phyloP scores from a whole-genome alignment of 2,888 invertebrate genomes.

The Dasypogon diadema region DNA sequence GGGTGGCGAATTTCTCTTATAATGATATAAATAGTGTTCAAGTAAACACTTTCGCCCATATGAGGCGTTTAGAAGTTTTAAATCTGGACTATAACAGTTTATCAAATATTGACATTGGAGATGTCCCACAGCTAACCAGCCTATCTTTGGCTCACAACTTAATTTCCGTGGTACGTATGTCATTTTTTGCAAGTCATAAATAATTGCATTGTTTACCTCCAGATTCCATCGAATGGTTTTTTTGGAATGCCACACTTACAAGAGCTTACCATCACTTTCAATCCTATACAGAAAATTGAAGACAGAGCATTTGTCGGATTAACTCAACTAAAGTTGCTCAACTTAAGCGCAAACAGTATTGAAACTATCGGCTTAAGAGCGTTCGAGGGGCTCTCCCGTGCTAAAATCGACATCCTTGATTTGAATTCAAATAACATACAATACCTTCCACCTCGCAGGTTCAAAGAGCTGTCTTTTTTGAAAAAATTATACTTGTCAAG shows the following conservation, averaged over 20 bases:
- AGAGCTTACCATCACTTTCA: constrained; percentile 59
- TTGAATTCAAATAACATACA: constrained; percentile 62
- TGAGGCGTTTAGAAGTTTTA: constrained; percentile 60
- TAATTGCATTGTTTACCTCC: not conserved
- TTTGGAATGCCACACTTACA: constrained; percentile 58
- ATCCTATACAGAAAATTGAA: constrained; percentile 59
- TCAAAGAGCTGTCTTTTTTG: constrained; percentile 59
- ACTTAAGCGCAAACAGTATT: constrained; percentile 60
- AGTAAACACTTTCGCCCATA: constrained; percentile 58
- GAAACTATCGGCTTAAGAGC: constrained; percentile 58
- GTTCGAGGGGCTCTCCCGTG: constrained; percentile 60
- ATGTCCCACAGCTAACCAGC: constrained; percentile 58
- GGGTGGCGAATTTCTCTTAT: constrained; percentile 62
- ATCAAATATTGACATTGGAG: constrained; percentile 59
- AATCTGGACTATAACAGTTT: constrained; percentile 63
- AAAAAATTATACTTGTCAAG: constrained; percentile 62
- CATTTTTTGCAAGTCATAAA: not conserved
- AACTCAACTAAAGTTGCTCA: constrained; percentile 57
- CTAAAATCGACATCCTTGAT: constrained; percentile 58
- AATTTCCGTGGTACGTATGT: constrained; percentile 59
- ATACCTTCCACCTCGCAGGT: constrained; percentile 58
- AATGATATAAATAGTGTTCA: constrained; percentile 60
- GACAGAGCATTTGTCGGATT: constrained; percentile 62
- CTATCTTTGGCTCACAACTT: constrained; percentile 62
- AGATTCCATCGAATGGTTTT: constrained; percentile 56